phyloP scores from a whole-genome alignment of 2,797 vertebrate species.

The Glyptemys insculpta region DNA sequence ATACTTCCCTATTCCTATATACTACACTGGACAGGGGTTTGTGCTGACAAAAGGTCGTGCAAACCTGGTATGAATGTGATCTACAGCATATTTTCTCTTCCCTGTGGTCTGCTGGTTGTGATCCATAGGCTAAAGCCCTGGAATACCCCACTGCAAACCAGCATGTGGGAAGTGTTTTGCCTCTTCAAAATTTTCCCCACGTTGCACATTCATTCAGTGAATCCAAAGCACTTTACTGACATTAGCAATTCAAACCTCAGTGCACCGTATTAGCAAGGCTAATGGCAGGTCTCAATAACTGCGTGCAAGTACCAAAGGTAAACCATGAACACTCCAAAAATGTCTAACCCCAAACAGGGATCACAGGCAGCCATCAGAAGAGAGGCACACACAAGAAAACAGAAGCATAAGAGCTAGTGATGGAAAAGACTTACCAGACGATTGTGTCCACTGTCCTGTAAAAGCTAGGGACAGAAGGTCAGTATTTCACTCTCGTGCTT shows the following conservation, averaged over 20 bases:
- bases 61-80: too few relatives aligned
- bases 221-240: neutral
- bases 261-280: neutral
- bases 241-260: neutral
- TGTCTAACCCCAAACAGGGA: neutral
- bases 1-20: fast-evolving
- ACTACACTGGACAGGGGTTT: neutral
- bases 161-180: neutral
- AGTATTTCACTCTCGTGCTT: neutral
- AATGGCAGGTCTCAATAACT: neutral
- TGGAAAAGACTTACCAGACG: neutral
- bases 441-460: neutral
- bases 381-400: neutral
- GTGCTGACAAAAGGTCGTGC: neutral
- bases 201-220: neutral
- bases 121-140: neutral
- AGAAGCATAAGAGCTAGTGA: neutral
- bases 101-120: neutral
- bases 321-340: neutral
- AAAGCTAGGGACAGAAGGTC: neutral
- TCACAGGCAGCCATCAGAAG: neutral
- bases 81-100: neutral
- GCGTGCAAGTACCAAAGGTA: neutral
- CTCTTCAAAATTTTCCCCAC: neutral
- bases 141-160: neutral